Conservation (phyloP, 2,113 vertebrate species). For the Pituophis catenifer region DNA sequence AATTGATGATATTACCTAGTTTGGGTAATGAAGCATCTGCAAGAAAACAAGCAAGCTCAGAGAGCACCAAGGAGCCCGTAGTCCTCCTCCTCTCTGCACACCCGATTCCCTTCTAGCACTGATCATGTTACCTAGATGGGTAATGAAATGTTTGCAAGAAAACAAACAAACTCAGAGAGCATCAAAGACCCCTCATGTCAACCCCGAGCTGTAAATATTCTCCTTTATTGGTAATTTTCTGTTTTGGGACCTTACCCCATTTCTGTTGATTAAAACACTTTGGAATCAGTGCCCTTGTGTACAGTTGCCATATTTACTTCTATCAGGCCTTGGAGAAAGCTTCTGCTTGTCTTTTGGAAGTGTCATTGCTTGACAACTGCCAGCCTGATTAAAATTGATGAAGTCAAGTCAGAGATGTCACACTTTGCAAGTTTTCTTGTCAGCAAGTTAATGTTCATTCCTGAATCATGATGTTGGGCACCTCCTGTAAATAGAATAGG, state of each 20-base stretch:
- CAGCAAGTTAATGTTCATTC: background rate
- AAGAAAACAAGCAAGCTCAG: no score
- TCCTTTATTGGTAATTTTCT: constrained; percentile 33
- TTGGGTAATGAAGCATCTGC: no score
- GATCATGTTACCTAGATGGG: no score
- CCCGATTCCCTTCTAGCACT: no score
- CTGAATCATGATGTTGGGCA: background rate
- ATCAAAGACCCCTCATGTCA: no score
- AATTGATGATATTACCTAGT: no score
- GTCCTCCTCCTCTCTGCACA: no score
- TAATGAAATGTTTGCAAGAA: no score
- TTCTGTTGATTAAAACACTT: background rate
- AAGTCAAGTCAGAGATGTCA: background rate
- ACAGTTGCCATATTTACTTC: background rate
- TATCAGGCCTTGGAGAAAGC: background rate
- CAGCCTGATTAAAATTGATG: constrained; percentile 5
- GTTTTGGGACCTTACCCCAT: background rate
- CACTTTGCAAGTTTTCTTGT: background rate
- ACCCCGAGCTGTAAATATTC: no score
- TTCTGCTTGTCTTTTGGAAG: background rate
- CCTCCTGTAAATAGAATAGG: background rate
- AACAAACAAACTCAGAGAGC: no score
- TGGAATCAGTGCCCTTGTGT: background rate
- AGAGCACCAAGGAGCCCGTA: no score
- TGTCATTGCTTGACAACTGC: background rate